phyloP scores from a whole-genome alignment of 2,888 invertebrate genomes.

The Nasonia oneida region DNA sequence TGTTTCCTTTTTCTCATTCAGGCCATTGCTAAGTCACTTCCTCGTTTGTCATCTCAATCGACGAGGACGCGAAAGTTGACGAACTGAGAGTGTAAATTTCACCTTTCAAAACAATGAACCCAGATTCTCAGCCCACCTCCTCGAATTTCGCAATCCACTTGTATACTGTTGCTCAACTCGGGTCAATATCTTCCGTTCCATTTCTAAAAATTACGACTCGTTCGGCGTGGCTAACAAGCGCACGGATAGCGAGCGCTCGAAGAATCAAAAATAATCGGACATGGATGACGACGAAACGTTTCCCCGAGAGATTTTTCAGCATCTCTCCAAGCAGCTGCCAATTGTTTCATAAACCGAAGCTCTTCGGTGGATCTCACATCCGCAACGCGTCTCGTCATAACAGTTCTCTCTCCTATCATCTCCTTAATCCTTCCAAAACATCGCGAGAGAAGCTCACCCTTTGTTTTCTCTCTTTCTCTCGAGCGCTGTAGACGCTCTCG shows the following conservation, averaged over 20 bases:
- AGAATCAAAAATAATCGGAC: constrained; percentile 30
- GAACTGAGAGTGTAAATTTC: too few species aligned
- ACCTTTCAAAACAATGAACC: background rate
- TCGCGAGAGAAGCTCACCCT: background rate
- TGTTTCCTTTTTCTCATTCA: background rate
- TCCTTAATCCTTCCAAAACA: too few species aligned
- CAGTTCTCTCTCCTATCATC: too few species aligned
- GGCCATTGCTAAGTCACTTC: constrained; percentile 4
- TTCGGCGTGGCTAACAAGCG: background rate
- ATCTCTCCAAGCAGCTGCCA: constrained; percentile 26
- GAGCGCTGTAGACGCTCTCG: background rate
- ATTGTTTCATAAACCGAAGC: constrained; percentile 53
- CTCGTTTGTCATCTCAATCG: constrained; percentile 7
- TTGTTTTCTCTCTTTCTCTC: too few species aligned
- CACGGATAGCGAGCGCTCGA: background rate
- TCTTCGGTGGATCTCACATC: background rate
- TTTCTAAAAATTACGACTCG: background rate
- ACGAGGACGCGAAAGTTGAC: background rate
- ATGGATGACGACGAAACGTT: background rate
- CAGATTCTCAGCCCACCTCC: background rate
- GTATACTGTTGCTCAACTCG: background rate
- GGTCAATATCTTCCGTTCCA: background rate
- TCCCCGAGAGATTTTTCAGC: constrained; percentile 45
- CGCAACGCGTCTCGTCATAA: background rate
- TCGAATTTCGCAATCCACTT: background rate